phyloP scores from a whole-genome alignment of 2,113 vertebrate genomes.

The Sterrhoptilus dennistouni region DNA sequence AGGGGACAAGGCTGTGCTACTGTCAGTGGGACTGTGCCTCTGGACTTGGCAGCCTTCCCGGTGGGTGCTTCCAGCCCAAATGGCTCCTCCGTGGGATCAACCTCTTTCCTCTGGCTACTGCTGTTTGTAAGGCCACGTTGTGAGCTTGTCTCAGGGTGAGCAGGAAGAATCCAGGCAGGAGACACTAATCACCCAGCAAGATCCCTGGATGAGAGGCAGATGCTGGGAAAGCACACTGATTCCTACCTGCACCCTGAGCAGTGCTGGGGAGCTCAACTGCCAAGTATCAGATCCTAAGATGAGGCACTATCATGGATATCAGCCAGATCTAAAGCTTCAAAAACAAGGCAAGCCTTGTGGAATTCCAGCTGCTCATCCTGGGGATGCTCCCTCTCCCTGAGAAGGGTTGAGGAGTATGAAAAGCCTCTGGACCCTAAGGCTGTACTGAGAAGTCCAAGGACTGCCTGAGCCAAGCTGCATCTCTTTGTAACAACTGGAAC shows the following conservation, averaged over 20 bases:
- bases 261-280: neutral
- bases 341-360: neutral
- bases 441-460: neutral
- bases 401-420: neutral
- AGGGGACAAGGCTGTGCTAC: fast-evolving
- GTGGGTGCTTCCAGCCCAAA: neutral
- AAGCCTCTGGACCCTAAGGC: fast-evolving
- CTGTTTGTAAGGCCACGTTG: fast-evolving
- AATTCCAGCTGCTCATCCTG: neutral
- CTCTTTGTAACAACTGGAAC: neutral
- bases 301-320: neutral
- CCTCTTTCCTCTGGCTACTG: neutral
- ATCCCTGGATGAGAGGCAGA: neutral
- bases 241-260: fast-evolving
- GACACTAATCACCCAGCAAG: neutral
- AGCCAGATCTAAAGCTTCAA: neutral
- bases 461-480: neutral
- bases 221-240: neutral
- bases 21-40: neutral
- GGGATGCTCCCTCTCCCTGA: neutral
- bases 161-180: neutral
- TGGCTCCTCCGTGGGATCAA: neutral
- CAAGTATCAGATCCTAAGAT: neutral
- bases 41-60: neutral
- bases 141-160: neutral